Conservation (phyloP, 2,888 invertebrate genomes). For the Philereme transversata region DNA sequence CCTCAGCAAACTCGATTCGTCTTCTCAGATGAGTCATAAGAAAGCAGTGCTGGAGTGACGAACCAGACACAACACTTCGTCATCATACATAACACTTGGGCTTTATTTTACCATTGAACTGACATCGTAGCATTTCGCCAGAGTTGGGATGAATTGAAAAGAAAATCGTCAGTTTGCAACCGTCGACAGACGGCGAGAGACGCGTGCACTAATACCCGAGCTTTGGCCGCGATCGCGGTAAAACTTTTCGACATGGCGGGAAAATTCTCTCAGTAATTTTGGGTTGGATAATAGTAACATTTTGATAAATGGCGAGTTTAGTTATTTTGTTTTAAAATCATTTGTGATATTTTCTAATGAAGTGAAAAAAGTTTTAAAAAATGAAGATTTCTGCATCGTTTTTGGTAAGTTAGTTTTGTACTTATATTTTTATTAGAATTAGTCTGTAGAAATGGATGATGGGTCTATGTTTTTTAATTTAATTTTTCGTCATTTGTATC, state of each 20-base stretch:
- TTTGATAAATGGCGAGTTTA: constrained; percentile 26
- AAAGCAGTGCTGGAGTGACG: constrained; percentile 35
- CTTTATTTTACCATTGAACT: constrained; percentile 45
- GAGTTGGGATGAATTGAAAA: constrained; percentile 14
- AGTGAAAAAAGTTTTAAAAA: constrained; percentile 43
- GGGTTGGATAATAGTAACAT: constrained; percentile 17
- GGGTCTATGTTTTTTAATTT: no score
- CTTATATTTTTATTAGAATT: constrained; percentile 6
- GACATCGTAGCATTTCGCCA: constrained; percentile 41
- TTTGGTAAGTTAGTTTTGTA: constrained; percentile 11
- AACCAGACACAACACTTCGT: constrained; percentile 40
- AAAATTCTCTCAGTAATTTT: constrained; percentile 46
- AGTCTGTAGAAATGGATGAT: background rate
- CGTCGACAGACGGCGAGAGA: constrained; percentile 51
- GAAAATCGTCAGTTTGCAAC: constrained; percentile 52
- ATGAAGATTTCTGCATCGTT: constrained; percentile 59
- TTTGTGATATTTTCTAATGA: constrained; percentile 36
- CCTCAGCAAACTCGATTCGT: constrained; percentile 36
- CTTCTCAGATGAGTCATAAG: constrained; percentile 36
- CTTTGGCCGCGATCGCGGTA: constrained; percentile 55
- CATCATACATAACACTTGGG: constrained; percentile 34
- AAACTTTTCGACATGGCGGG: constrained; percentile 73
- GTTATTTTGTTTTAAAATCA: constrained; percentile 3
- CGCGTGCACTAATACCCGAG: constrained; percentile 43
- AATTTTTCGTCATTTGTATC: no score